Percentiles rank a stretch among this genome's conserved stretches.
Evolutionary conservation across 2,888 invertebrate genomes (phyloP).

Genomic region (Pilophorus perplexus): DNA sequence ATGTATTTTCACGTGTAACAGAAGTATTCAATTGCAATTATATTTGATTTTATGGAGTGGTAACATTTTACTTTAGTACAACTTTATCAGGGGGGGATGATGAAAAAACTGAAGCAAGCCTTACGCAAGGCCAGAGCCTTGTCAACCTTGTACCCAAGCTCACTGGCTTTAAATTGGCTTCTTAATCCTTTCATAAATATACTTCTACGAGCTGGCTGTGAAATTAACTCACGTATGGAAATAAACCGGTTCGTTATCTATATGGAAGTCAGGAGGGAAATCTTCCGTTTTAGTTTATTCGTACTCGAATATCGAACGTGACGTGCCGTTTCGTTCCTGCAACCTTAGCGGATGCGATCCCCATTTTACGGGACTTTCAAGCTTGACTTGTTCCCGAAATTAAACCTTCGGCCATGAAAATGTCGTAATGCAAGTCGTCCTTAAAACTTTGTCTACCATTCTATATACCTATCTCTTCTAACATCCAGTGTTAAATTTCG

Average conservation of each 20-base stretch:
- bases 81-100: neutral
- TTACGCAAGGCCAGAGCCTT: neutral
- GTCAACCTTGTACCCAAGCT: slow-evolving; percentile 5
- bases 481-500: neutral
- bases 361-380: no score
- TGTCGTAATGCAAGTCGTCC: no score
- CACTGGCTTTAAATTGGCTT: neutral
- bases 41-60: no score
- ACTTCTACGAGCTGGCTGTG: neutral
- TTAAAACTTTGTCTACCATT: no score
- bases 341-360: no score
- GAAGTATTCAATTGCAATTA: no score
- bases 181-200: slow-evolving; percentile 7
- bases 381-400: no score
- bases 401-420: no score
- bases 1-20: no score
- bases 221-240: slow-evolving; percentile 1
- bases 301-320: no score
- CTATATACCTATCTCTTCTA: neutral
- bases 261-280: neutral
- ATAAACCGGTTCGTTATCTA: slow-evolving; percentile 8
- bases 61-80: no score
- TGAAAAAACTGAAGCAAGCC: neutral
- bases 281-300: neutral
- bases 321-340: no score